These are phyloP conservation scores for Drosophila mercatorum DNA, from an alignment of 2,888 invertebrate species.

Conservation along the genomic window DNA sequence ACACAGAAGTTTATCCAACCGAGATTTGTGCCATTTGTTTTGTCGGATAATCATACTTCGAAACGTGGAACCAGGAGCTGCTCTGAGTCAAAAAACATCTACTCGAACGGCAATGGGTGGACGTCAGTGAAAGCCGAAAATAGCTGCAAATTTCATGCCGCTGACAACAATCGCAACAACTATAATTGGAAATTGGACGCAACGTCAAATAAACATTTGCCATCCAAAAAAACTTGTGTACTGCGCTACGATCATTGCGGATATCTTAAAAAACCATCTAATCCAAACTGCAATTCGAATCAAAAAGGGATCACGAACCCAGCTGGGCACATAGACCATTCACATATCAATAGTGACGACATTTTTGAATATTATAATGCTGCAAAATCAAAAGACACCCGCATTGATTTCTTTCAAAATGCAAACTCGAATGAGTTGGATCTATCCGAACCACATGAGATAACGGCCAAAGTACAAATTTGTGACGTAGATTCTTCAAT, in stretches of 20 bases:
- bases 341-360: slow-evolving; percentile 17
- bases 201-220: slow-evolving; percentile 16
- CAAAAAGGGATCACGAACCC: slow-evolving; percentile 6
- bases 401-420: slow-evolving; percentile 2
- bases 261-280: slow-evolving; percentile 64
- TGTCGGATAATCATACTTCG: slow-evolving; percentile 8
- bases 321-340: not conserved
- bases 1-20: slow-evolving; percentile 15
- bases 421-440: slow-evolving; percentile 1
- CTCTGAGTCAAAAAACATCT: slow-evolving; percentile 22
- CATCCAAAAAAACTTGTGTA: slow-evolving; percentile 51
- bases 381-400: not conserved
- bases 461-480: slow-evolving; percentile 18
- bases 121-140: slow-evolving; percentile 46
- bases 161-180: slow-evolving; percentile 43
- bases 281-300: slow-evolving; percentile 5
- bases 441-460: slow-evolving; percentile 4
- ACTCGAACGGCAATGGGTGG: slow-evolving; percentile 9
- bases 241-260: slow-evolving; percentile 80
- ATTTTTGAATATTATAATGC: slow-evolving; percentile 14
- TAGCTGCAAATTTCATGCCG: slow-evolving; percentile 31
- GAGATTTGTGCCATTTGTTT: slow-evolving; percentile 17
- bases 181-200: slow-evolving; percentile 54
- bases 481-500: slow-evolving; percentile 28
- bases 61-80: slow-evolving; percentile 27